phyloP scores from a whole-genome alignment of 2,113 vertebrate species.

The Chaenogobius annularis region DNA sequence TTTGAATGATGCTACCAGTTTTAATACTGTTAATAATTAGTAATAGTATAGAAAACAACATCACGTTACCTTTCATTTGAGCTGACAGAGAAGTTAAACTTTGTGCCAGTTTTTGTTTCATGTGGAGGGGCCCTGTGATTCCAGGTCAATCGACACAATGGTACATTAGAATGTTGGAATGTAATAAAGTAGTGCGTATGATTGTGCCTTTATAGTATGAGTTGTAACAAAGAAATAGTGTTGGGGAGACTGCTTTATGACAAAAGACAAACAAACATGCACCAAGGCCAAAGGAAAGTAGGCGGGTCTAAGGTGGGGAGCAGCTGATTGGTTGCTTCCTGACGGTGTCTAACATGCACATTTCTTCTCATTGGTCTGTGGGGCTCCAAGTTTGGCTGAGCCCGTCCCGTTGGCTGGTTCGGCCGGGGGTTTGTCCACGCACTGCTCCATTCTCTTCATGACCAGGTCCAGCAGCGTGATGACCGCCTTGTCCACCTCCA shows the following conservation, averaged over 20 bases:
- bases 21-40: too few species aligned
- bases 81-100: not conserved
- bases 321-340: slow-evolving; percentile 39
- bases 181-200: not conserved
- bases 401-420: slow-evolving; percentile 81
- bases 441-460: slow-evolving; percentile 97
- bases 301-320: not conserved
- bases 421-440: slow-evolving; percentile 83
- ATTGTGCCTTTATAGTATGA: not conserved
- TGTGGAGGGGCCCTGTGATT: not conserved
- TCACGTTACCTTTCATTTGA: too few species aligned
- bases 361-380: slow-evolving; percentile 79
- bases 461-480: slow-evolving; percentile 92
- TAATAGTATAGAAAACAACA: too few species aligned
- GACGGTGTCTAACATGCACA: slow-evolving; percentile 84
- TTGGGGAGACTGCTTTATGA: not conserved
- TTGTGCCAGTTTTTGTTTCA: not conserved
- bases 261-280: not conserved
- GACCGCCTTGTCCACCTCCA: slow-evolving; percentile 88
- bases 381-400: slow-evolving; percentile 77
- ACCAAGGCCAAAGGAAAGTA: not conserved
- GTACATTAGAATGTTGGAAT: not conserved
- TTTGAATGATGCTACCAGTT: too few species aligned
- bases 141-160: not conserved
- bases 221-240: not conserved